Evolutionary conservation across 2,113 vertebrate genomes (phyloP).

Genomic region (Henicopernis longicauda): DNA sequence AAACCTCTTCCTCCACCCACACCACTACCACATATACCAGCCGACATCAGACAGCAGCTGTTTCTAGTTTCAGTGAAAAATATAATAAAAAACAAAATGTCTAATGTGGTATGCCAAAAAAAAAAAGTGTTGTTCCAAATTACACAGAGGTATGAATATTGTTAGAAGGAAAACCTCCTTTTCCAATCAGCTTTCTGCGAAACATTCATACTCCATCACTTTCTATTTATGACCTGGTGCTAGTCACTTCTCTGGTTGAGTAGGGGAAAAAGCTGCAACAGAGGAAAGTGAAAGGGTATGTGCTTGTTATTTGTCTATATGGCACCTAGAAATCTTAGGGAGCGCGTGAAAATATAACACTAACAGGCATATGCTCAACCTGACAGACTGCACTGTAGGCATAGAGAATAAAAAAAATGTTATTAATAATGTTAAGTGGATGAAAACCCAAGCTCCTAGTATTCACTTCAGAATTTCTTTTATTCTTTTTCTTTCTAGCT

Average conservation of each 20-base stretch:
- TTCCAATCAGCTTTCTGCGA: conserved; percentile 10
- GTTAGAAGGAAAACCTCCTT: conserved; percentile 8
- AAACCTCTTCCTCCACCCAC: conserved; percentile 48
- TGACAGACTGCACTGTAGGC: neutral
- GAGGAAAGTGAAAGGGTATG: neutral
- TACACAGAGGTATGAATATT: conserved; percentile 37
- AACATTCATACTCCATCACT: neutral
- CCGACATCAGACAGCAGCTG: conserved; percentile 44
- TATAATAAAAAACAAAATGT: conserved; percentile 35
- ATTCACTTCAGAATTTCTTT: neutral
- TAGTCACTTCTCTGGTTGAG: neutral
- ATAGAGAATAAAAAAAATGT: neutral
- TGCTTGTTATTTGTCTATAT: neutral
- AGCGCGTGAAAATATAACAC: neutral
- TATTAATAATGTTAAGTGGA: neutral
- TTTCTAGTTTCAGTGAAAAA: conserved; percentile 57
- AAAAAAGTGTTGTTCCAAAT: conserved; percentile 21
- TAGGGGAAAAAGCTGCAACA: neutral
- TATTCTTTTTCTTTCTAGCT: neutral
- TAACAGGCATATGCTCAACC: neutral
- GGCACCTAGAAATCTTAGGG: neutral
- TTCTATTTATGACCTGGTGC: neutral
- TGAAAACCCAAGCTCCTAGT: neutral
- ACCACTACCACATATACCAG: conserved; percentile 36
- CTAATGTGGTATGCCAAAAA: conserved; percentile 8